phyloP scores from a whole-genome alignment of 2,797 vertebrate genomes.

The Acestrorhynchus altus region DNA sequence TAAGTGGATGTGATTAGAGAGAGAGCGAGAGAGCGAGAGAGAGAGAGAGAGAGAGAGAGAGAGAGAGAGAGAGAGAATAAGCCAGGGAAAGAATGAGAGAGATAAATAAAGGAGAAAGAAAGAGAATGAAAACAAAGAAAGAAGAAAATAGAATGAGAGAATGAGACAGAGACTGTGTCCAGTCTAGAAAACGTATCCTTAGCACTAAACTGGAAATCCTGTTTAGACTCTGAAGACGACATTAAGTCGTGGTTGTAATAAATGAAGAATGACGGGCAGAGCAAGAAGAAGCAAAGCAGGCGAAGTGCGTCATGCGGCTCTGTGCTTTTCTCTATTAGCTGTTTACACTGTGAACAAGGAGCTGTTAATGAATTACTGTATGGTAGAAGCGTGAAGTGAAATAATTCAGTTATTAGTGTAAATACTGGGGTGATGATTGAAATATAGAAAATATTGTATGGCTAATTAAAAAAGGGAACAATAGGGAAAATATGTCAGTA shows the following conservation, averaged over 20 bases:
- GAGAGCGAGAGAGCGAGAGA: background rate
- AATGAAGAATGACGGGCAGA: background rate
- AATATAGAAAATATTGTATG: constrained; percentile 30
- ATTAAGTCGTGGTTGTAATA: background rate
- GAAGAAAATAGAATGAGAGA: background rate
- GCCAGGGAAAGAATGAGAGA: background rate
- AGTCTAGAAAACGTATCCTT: background rate
- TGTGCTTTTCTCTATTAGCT: background rate
- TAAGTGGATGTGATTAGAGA: no score
- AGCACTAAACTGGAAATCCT: background rate
- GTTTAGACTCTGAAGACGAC: background rate
- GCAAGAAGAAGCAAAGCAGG: background rate
- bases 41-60: background rate
- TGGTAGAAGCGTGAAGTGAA: background rate
- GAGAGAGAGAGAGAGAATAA: background rate
- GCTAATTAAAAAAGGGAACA: constrained; percentile 25
- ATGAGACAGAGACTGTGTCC: background rate
- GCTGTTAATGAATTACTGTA: constrained; percentile 27
- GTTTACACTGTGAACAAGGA: constrained; percentile 9
- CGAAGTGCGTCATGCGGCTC: background rate
- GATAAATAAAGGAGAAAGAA: background rate
- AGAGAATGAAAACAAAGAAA: background rate
- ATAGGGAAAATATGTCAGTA: background rate
- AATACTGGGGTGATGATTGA: constrained; percentile 26
- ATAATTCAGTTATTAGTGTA: constrained; percentile 5